Evolutionary conservation across 2,888 invertebrate species (phyloP).

Genomic region (Helleia helle): DNA sequence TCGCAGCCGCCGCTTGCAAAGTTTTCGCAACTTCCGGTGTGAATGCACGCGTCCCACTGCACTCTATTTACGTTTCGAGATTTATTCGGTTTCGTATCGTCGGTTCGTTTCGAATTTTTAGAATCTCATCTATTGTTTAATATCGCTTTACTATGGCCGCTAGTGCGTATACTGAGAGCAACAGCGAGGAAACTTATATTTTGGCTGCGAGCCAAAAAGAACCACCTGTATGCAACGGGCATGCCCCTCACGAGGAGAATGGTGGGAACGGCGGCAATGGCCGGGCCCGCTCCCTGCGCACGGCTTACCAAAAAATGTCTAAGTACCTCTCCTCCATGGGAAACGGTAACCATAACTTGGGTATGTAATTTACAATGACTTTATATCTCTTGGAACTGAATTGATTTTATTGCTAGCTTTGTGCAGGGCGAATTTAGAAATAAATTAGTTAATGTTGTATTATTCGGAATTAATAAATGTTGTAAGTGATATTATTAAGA

Average conservation of each 20-base stretch:
- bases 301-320: slow-evolving; percentile 26
- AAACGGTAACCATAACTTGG: slow-evolving; percentile 12
- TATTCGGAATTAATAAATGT: neutral
- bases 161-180: neutral
- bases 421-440: no score
- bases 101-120: no score
- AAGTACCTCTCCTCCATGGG: slow-evolving; percentile 21
- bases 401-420: no score
- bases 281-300: slow-evolving; percentile 20
- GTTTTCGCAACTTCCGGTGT: slow-evolving; percentile 32
- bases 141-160: slow-evolving; percentile 8
- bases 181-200: neutral
- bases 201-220: neutral
- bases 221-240: neutral
- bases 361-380: slow-evolving; percentile 15
- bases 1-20: slow-evolving; percentile 29
- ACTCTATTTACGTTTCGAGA: neutral
- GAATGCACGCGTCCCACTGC: slow-evolving; percentile 12
- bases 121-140: no score
- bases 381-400: no score
- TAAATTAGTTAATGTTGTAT: neutral
- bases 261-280: slow-evolving; percentile 4
- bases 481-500: neutral
- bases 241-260: neutral
- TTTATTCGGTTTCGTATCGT: no score